Evolutionary conservation across 2,113 vertebrate species (phyloP), one percentile per base, ranked within the genome.

Genomic region (Xiphophorus maculatus): DNA sequence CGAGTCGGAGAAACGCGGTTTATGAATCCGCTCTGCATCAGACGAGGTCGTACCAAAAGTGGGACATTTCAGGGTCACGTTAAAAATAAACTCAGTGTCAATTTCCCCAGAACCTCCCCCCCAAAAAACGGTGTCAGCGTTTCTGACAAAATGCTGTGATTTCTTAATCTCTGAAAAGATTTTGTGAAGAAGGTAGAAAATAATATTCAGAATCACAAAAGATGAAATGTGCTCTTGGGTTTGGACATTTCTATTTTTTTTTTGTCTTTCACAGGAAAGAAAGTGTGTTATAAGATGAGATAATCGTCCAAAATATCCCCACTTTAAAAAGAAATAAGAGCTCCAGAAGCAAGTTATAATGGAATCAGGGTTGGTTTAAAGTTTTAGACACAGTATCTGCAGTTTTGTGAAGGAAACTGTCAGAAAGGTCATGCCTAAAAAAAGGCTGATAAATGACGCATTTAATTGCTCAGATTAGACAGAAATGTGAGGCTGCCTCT

Each of bases 401-500:
- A 48, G 44, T 13, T 30, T 15, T 54, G 48, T 7, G 1, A 62
- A 63, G 27, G 13, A 69, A 35, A 40, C 73, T 63, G 35, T 71
- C 44, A 51, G 33, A 25, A 64, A 68, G 72, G 22, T 25, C 22
- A n/a, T 25, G 63, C 19, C 33, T 69, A 63, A 84, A 42, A 0
- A 1, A 62, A 71, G 65, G n/a, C 63, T 79, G 71, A 79, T 63
- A 51, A 76, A 82, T 78, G 62, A 71, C 25, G 14, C 13, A 61
- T 77, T 73, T 69, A 76, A 86, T 73, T 83, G 70, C 73, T 77
- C 69, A 74, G 79, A 69, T 80, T 67, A 72, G 51, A 42, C 40
- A 69, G 67, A 71, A 25, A 58, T n/a, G 22, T n/a, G 6, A 58
- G 8, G 19, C 5, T 25, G 51, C 19, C 25, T n/a, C 25, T 58